Conservation (phyloP, 2,113 vertebrate species). For the Calonectris borealis region DNA sequence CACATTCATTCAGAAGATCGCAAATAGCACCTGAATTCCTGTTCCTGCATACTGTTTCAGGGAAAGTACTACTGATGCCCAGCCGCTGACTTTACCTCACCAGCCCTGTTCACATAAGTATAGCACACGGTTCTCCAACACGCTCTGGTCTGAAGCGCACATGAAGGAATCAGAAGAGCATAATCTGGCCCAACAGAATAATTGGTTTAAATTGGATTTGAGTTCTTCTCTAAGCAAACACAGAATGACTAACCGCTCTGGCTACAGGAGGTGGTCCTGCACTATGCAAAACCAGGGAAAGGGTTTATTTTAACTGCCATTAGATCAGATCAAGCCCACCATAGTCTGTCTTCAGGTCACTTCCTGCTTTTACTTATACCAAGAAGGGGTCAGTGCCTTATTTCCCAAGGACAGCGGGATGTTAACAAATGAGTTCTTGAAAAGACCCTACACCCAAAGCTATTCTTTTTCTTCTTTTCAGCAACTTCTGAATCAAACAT, state of each 20-base stretch:
- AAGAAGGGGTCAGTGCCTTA: background rate
- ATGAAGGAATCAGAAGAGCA: background rate
- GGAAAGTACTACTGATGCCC: background rate
- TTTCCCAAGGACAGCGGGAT: background rate
- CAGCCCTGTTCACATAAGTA: background rate
- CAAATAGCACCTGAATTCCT: background rate
- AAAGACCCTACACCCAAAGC: background rate
- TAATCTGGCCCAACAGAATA: background rate
- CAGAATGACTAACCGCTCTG: background rate
- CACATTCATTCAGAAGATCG: background rate
- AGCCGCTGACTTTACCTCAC: background rate
- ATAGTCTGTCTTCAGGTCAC: background rate
- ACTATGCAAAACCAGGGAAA: background rate
- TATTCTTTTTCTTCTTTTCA: background rate
- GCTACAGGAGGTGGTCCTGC: background rate
- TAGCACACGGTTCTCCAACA: rapidly evolving
- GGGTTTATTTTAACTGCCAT: background rate
- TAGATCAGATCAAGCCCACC: background rate
- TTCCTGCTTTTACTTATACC: background rate
- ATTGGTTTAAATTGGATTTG: background rate
- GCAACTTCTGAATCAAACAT: background rate
- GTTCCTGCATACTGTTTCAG: background rate
- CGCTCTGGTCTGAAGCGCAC: background rate
- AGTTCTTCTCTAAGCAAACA: background rate
- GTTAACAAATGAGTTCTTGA: background rate